Base-by-base conservation (phyloP, 2,888 invertebrate species). In the Acleris holmiana region DNA sequence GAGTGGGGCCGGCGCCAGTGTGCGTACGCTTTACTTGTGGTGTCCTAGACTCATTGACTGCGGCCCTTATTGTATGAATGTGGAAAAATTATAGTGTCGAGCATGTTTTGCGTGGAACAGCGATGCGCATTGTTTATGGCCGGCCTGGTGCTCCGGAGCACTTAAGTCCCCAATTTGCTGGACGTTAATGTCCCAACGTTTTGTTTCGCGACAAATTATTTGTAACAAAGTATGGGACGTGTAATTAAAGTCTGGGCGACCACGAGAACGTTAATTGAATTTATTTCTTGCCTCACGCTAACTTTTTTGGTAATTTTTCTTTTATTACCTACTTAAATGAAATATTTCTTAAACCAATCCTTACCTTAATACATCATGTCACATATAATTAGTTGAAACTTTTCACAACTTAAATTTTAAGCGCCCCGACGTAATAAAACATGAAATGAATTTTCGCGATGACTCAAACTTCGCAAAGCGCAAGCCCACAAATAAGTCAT, bases 41-140 rank as follows among this genome's bases (percentile, higher is more conserved):
- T 91, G 86, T 82, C 86, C 92, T 91, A 92, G 92, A 92, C 92
- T 92, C 92, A 92, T 92, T 92, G 92, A 92, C 92, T 91, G 91
- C 88, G 88, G 85, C 89, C 91, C 91, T 91, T 90, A 89, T 91
- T 90, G 91, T 92, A 91, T 91, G 90, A 91, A 92, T 91, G 92
- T 92, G 89, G 92, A 92, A 91, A 92, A 92, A 91, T 91, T 91
- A 91, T 91, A 86, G 90, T 87, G 84, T 83, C 81, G 83, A 87
- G 80, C 76, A 71, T 89, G 88, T 89, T 89, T 90, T 86, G 90
- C 89, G 87, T 90, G 89, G 85, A 88, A 91, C 84, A 79, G 83
- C 82, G 82, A 85, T 84, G 86, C 81, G 84, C 82, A 86, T 91
- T 91, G 91, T 91, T 91, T 90, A 89, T 89, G 84, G 82, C 74